Evolutionary conservation across 2,888 invertebrate genomes (phyloP).

Genomic region (Bedellia somnulentella): DNA sequence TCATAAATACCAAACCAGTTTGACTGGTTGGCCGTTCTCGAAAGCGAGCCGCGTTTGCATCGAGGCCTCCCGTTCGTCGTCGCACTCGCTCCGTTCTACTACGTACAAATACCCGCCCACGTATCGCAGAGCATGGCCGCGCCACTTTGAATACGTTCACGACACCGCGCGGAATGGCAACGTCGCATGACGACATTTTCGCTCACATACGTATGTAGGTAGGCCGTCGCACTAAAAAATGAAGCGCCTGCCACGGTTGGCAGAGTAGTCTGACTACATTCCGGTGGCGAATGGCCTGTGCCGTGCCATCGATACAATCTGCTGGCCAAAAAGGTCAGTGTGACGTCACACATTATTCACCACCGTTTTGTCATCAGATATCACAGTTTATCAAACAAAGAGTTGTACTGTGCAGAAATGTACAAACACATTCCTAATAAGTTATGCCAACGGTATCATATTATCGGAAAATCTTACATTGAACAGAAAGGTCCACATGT

Average conservation of each 20-base stretch:
- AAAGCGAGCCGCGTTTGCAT: slow-evolving; percentile 48
- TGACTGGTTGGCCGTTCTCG: slow-evolving; percentile 56
- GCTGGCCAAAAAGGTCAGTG: slow-evolving; percentile 54
- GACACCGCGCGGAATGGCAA: slow-evolving; percentile 48
- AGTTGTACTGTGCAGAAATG: no score
- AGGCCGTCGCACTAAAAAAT: slow-evolving; percentile 41
- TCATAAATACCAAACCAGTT: slow-evolving; percentile 58
- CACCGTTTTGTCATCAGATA: slow-evolving; percentile 9
- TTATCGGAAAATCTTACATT: no score
- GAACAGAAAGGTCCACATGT: no score
- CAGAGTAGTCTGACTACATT: slow-evolving; percentile 55
- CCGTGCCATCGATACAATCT: slow-evolving; percentile 25
- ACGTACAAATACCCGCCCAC: slow-evolving; percentile 51
- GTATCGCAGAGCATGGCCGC: slow-evolving; percentile 36
- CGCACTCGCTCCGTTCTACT: slow-evolving; percentile 41
- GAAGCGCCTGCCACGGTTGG: slow-evolving; percentile 56
- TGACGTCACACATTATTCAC: no score
- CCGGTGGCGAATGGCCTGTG: slow-evolving; percentile 41
- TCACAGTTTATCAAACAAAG: no score
- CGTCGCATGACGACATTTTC: slow-evolving; percentile 64
- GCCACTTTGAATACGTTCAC: slow-evolving; percentile 49
- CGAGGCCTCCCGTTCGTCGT: slow-evolving; percentile 25
- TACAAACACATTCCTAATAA: no score
- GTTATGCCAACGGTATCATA: no score
- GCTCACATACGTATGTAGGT: slow-evolving; percentile 57